Conservation (phyloP, 1,140 invertebrate species). For the Popillia japonica region DNA sequence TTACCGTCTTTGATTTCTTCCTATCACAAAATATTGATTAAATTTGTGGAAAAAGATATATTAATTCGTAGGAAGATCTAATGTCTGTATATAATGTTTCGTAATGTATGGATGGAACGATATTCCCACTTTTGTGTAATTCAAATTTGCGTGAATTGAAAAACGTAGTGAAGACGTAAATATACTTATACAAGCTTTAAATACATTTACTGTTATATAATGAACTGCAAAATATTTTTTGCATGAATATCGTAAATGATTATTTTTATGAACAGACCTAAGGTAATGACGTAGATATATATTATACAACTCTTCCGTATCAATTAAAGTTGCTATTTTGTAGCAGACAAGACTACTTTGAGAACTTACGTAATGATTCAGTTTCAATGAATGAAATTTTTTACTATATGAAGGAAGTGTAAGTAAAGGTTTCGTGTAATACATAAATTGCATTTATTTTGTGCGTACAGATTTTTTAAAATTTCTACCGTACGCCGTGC, state of each 20-base stretch:
- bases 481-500: no score
- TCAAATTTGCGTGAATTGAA: conserved; percentile 27
- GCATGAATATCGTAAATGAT: conserved; percentile 5
- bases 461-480: no score
- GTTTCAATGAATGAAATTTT: conserved; percentile 18
- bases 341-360: conserved; percentile 3
- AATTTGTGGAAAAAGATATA: no score
- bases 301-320: not conserved
- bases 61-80: no score
- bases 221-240: conserved; percentile 10
- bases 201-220: conserved; percentile 24
- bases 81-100: not conserved
- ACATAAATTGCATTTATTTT: no score
- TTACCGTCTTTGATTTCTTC: no score
- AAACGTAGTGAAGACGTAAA: conserved; percentile 5
- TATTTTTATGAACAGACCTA: conserved; percentile 15
- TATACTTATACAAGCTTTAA: conserved; percentile 26
- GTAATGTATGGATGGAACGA: conserved; percentile 8
- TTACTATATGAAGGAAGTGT: not conserved
- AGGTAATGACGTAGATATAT: conserved; percentile 17
- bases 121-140: conserved; percentile 25
- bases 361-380: conserved; percentile 2
- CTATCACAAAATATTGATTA: no score
- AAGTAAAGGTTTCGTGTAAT: no score
- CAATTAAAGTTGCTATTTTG: conserved; percentile 29